Conservation (phyloP, 92 coral and sea anemone species). For the Actinostola sp. region DNA sequence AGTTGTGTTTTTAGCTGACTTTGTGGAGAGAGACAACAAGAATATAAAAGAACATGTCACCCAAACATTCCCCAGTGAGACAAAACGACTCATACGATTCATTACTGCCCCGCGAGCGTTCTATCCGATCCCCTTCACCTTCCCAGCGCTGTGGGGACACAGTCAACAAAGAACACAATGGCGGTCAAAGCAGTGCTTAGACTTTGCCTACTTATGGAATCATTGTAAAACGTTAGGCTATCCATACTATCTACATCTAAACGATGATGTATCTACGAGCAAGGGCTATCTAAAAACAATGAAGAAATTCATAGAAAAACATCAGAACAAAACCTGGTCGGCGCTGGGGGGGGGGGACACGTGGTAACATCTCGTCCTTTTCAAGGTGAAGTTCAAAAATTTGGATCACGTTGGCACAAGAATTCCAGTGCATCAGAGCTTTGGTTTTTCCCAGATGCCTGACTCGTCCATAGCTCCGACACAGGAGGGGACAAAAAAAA, state of each 20-base stretch:
- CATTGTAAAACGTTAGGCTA: constrained; percentile 52
- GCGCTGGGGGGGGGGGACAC: constrained; percentile 68
- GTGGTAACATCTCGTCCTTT: constrained; percentile 62
- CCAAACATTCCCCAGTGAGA: constrained; percentile 33
- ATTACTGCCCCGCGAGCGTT: constrained; percentile 32
- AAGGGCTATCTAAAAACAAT: constrained; percentile 47
- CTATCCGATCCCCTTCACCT: constrained; percentile 37
- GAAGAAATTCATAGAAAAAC: constrained; percentile 33
- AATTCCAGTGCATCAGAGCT: background rate
- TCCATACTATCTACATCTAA: constrained; percentile 64
- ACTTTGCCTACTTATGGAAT: constrained; percentile 61
- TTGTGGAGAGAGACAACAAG: background rate
- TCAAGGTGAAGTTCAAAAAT: constrained; percentile 45
- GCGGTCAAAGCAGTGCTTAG: constrained; percentile 79
- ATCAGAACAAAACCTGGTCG: constrained; percentile 52
- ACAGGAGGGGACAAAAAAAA: too few species aligned
- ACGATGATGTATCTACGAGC: constrained; percentile 47
- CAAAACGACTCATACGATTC: constrained; percentile 45
- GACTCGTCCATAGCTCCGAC: too few species aligned
- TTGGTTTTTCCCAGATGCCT: background rate
- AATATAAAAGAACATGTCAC: constrained; percentile 19
- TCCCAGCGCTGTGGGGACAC: constrained; percentile 68
- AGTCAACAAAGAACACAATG: constrained; percentile 47
- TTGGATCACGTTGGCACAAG: constrained; percentile 15
- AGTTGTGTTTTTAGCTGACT: constrained; percentile 57